Evolutionary conservation across 2,113 vertebrate genomes (phyloP).

Genomic region (Xenopus laevis): DNA sequence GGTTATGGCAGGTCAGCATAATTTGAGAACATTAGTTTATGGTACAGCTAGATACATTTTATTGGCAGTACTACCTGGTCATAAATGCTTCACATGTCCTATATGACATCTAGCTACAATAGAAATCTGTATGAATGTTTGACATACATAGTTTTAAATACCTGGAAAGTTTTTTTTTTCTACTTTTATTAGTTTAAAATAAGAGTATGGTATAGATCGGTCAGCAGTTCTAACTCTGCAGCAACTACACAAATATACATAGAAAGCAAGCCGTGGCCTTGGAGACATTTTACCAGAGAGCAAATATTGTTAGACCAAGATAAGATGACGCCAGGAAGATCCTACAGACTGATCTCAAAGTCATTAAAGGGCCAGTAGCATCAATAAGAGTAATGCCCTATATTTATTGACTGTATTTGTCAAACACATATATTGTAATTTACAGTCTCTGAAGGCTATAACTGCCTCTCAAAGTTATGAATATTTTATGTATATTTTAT

Average conservation of each 20-base stretch:
- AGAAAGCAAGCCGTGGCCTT: conserved; percentile 69
- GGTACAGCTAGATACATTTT: conserved; percentile 19
- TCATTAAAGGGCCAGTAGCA: no score
- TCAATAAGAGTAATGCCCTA: no score
- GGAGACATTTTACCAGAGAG: conserved; percentile 61
- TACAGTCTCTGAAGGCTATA: no score
- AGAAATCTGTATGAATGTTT: conserved; percentile 4
- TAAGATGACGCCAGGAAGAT: conserved; percentile 81
- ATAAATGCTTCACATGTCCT: conserved; percentile 11
- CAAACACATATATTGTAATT: no score
- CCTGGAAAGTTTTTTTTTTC: background rate
- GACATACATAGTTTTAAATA: background rate
- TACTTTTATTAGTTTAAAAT: conserved; percentile 9
- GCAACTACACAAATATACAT: conserved; percentile 1
- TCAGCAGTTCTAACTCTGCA: background rate
- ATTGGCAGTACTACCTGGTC: conserved; percentile 13
- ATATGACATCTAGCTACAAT: no score
- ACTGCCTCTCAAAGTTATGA: no score
- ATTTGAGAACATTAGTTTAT: conserved; percentile 31
- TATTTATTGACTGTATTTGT: no score
- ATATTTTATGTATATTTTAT: no score
- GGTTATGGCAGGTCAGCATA: conserved; percentile 10
- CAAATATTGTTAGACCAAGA: conserved; percentile 73
- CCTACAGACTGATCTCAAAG: conserved; percentile 52
- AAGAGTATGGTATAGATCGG: background rate